Percentiles rank a stretch among this genome's conserved stretches.
These are phyloP conservation scores for Quadroppia sp. DNA, from an alignment of 2,888 invertebrate species.

Conservation along the genomic window DNA sequence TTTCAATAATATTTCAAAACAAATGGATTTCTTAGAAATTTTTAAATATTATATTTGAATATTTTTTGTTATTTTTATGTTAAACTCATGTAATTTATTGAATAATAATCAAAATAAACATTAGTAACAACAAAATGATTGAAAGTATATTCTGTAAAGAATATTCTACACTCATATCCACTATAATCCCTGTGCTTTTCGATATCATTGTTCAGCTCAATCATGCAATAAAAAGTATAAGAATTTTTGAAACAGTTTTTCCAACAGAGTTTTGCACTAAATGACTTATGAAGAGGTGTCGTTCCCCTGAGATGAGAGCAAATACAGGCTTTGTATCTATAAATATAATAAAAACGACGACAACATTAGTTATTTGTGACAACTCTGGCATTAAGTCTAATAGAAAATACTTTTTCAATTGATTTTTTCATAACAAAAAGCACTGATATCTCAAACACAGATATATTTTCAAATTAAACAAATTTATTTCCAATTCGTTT, in stretches of 20 bases:
- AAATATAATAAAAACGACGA: conserved; percentile 7
- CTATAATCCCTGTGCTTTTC: no score
- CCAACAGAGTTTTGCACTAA: not conserved
- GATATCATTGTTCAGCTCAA: not conserved
- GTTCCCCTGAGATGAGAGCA: not conserved
- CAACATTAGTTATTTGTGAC: conserved; percentile 23
- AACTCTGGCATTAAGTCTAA: not conserved
- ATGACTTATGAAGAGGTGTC: not conserved
- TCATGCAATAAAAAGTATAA: conserved; percentile 2
- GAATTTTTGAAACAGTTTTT: not conserved
- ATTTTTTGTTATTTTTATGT: no score
- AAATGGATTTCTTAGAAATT: no score
- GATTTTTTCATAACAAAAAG: not conserved
- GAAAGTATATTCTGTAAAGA: no score
- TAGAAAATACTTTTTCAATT: not conserved
- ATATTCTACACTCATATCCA: no score
- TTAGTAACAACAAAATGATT: no score
- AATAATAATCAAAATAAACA: no score
- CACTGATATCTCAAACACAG: not conserved
- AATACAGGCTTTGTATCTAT: not conserved
- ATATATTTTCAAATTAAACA: no score
- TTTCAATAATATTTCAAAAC: no score
- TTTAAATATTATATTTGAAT: no score
- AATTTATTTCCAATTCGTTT: no score
- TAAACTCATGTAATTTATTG: no score